phyloP scores from a whole-genome alignment of 2,113 vertebrate genomes.

The Marmota monax region DNA sequence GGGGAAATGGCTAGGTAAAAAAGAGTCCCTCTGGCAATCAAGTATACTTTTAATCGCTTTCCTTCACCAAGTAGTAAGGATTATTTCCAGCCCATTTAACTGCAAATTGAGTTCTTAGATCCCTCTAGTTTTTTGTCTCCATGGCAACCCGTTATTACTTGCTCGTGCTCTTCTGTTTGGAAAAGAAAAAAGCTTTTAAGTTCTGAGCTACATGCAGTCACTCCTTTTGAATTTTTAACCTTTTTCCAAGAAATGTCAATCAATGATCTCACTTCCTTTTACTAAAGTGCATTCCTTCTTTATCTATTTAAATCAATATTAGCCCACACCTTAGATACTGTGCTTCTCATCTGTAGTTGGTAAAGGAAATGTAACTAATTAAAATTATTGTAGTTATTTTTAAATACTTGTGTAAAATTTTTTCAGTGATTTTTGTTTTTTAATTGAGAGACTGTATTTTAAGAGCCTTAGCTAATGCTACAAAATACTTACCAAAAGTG shows the following conservation, averaged over 20 bases:
- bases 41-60: constrained; percentile 82
- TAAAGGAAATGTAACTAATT: constrained; percentile 65
- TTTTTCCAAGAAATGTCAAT: constrained; percentile 78
- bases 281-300: constrained; percentile 69
- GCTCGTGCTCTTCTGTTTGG: constrained; percentile 83
- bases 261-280: constrained; percentile 73
- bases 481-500: background rate
- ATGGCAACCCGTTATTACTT: constrained; percentile 88
- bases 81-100: constrained; percentile 91
- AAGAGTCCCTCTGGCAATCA: constrained; percentile 80
- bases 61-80: constrained; percentile 80
- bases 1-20: constrained; percentile 65
- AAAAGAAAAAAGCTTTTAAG: constrained; percentile 87
- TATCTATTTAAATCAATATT: constrained; percentile 75
- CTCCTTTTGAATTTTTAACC: constrained; percentile 83
- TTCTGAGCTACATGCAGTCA: constrained; percentile 81
- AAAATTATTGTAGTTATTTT: constrained; percentile 61
- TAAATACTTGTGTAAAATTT: constrained; percentile 51
- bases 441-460: constrained; percentile 33
- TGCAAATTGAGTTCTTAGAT: constrained; percentile 88
- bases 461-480: background rate
- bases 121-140: constrained; percentile 87
- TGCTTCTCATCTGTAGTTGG: constrained; percentile 46
- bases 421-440: constrained; percentile 3
- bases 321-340: constrained; percentile 17